phyloP scores from a whole-genome alignment of 2,797 vertebrate genomes.

The Poeciliopsis turneri region DNA sequence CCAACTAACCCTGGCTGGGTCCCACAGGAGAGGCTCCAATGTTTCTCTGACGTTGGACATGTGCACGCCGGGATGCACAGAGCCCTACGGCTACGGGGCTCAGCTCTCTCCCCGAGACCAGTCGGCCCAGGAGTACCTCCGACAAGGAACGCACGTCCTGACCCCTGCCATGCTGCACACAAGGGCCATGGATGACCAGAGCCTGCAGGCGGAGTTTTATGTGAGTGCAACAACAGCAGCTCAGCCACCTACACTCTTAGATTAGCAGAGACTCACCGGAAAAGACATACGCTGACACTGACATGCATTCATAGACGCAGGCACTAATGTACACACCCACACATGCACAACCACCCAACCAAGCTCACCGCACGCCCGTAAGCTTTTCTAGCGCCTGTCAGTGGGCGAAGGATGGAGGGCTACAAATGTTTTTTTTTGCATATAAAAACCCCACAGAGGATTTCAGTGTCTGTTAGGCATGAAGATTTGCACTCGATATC shows the following conservation, averaged over 20 bases:
- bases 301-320: conserved; percentile 31
- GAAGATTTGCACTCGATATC: conserved; percentile 32
- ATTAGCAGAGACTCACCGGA: conserved; percentile 53
- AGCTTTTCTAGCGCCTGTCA: conserved; percentile 60
- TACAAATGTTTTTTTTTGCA: conserved; percentile 59
- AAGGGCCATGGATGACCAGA: conserved; percentile 92
- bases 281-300: conserved; percentile 39
- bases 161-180: conserved; percentile 89
- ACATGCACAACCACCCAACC: conserved; percentile 41
- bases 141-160: conserved; percentile 87
- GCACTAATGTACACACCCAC: conserved; percentile 43
- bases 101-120: conserved; percentile 94
- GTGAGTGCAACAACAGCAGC: conserved; percentile 78
- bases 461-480: conserved; percentile 57
- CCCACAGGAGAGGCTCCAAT: conserved; percentile 93
- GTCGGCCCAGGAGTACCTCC: conserved; percentile 91
- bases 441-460: conserved; percentile 54
- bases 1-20: conserved; percentile 23
- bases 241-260: conserved; percentile 54
- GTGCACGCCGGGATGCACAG: conserved; percentile 94
- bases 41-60: conserved; percentile 98
- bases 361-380: conserved; percentile 53
- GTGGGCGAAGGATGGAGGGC: conserved; percentile 65
- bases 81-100: conserved; percentile 93
- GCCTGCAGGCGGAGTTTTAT: conserved; percentile 95